These are phyloP conservation scores for Ctenomys sociabilis DNA, from an alignment of 2,113 vertebrate genomes.

Conservation along the genomic window DNA sequence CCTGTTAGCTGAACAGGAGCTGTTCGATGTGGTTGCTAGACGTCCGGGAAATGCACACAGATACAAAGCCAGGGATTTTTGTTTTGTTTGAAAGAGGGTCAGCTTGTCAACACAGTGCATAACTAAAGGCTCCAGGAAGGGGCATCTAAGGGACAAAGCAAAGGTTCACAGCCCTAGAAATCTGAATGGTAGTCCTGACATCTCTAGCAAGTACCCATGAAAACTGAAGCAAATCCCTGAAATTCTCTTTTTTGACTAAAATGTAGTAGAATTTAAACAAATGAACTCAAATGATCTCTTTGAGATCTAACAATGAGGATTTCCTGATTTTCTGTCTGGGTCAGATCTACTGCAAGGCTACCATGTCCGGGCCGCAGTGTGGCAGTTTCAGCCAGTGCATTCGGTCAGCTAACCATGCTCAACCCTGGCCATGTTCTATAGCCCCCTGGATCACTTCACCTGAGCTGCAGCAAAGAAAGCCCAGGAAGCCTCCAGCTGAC, in stretches of 20 bases:
- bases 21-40: neutral
- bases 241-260: neutral
- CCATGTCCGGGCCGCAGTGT: neutral
- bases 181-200: neutral
- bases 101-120: neutral
- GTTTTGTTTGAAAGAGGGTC: neutral
- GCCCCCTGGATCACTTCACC: neutral
- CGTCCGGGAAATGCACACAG: neutral
- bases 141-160: neutral
- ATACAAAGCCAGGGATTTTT: neutral
- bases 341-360: neutral
- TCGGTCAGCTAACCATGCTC: neutral
- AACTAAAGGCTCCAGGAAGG: neutral
- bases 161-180: neutral
- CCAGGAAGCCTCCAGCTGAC: neutral
- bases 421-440: neutral
- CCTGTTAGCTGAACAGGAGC: neutral
- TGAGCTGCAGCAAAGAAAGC: neutral
- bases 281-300: neutral
- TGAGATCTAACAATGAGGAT: neutral
- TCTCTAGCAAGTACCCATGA: neutral
- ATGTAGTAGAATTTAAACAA: slow-evolving; percentile 9
- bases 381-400: neutral
- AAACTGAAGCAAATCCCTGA: neutral
- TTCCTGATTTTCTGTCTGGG: neutral